These are phyloP conservation scores for Chloropsis cyanopogon DNA, from an alignment of 2,113 vertebrate genomes.

Conservation along the genomic window DNA sequence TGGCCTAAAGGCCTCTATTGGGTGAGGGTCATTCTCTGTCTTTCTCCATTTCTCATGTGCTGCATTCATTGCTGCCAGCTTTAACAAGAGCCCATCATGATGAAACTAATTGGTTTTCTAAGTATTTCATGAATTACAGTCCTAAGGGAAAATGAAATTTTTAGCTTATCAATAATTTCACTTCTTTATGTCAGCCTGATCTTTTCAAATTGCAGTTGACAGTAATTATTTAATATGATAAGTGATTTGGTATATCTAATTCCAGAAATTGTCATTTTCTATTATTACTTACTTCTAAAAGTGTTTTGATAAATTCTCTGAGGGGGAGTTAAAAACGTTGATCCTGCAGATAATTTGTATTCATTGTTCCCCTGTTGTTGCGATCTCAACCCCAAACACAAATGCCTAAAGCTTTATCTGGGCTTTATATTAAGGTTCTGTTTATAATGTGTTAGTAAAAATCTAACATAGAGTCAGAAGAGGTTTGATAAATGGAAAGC, in stretches of 20 bases:
- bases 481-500: neutral
- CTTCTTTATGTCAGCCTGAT: neutral
- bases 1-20: neutral
- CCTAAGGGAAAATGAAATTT: neutral
- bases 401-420: neutral
- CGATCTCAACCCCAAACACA: neutral
- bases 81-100: neutral
- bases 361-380: neutral
- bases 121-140: neutral
- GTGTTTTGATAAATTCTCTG: neutral
- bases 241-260: neutral
- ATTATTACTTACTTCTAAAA: neutral
- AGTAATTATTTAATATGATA: neutral
- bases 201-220: slow-evolving; percentile 6
- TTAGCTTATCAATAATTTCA: slow-evolving; percentile 32
- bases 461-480: neutral
- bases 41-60: neutral
- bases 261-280: neutral
- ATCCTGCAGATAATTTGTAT: neutral
- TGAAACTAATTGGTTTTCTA: neutral
- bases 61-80: neutral
- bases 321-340: neutral
- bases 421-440: neutral
- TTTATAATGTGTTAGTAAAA: neutral
- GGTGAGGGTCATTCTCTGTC: neutral